Evolutionary conservation across 2,797 vertebrate genomes (phyloP).

Genomic region (Esox masquinongy): DNA sequence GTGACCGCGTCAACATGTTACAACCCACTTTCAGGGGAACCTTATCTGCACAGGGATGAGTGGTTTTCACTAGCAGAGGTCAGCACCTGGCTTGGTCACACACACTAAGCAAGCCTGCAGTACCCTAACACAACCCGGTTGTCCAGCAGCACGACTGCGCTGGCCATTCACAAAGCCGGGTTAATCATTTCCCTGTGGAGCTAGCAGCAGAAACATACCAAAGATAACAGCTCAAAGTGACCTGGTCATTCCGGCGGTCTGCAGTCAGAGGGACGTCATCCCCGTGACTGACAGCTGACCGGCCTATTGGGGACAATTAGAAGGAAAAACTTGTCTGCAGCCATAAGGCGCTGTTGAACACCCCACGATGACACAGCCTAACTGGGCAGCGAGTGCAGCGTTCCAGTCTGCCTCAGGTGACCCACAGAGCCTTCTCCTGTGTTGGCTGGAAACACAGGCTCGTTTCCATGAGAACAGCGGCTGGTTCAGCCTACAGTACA

Average conservation of each 20-base stretch:
- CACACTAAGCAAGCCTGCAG: constrained; percentile 4
- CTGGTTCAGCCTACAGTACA: constrained; percentile 44
- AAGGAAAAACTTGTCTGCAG: background rate
- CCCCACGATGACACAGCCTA: background rate
- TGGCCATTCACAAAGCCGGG: constrained; percentile 20
- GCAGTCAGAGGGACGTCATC: constrained; percentile 26
- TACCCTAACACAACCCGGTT: background rate
- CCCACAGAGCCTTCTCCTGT: constrained; percentile 27
- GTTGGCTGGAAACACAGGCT: constrained; percentile 51
- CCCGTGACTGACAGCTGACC: background rate
- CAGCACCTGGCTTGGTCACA: constrained; percentile 63
- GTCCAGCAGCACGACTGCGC: constrained; percentile 28
- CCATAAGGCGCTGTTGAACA: background rate
- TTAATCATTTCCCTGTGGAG: constrained; percentile 62
- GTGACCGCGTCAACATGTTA: constrained; percentile 21
- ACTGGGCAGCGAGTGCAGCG: background rate
- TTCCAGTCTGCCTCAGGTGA: background rate
- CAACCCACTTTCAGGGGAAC: constrained; percentile 5
- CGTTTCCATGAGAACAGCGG: constrained; percentile 63
- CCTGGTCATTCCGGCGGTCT: constrained; percentile 37
- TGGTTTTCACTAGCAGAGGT: constrained; percentile 19
- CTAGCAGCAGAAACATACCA: constrained; percentile 53
- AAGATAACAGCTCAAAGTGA: constrained; percentile 62
- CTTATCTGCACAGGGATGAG: constrained; percentile 27
- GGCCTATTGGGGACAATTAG: background rate